phyloP scores from a whole-genome alignment of 2,888 invertebrate species.

The Drosophila quinaria region DNA sequence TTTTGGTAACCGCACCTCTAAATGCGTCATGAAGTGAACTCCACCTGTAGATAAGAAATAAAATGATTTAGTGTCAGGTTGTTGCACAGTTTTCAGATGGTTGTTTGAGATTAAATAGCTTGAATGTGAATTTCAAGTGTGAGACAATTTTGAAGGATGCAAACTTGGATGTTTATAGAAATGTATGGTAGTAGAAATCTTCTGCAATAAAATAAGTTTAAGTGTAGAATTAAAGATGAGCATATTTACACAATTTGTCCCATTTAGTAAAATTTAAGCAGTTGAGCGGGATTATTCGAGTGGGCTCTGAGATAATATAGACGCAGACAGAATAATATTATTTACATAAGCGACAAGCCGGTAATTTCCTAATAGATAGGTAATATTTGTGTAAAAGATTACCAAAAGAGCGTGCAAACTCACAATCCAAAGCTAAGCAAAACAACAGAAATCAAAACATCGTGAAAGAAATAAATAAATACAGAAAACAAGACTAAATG shows the following conservation, averaged over 20 bases:
- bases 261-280: neutral
- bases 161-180: neutral
- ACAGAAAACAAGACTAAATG: conserved; percentile 55
- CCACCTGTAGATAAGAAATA: conserved; percentile 8
- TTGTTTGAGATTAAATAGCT: conserved; percentile 13
- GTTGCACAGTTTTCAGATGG: conserved; percentile 12
- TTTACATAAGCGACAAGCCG: neutral
- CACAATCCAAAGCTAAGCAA: conserved; percentile 44
- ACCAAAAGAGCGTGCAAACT: conserved; percentile 43
- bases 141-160: conserved; percentile 22
- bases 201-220: neutral
- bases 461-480: conserved; percentile 41
- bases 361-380: conserved; percentile 33
- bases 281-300: neutral
- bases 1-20: conserved; percentile 29
- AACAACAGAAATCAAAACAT: conserved; percentile 66
- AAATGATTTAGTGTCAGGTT: conserved; percentile 27
- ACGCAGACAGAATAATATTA: conserved; percentile 5
- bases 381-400: conserved; percentile 57
- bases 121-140: conserved; percentile 32
- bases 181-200: neutral
- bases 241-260: neutral
- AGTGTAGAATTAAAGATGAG: neutral
- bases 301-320: neutral
- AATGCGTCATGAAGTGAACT: conserved; percentile 18